Evolutionary conservation across 2,797 vertebrate genomes (phyloP).

Genomic region (Enteromius fasciolatus): DNA sequence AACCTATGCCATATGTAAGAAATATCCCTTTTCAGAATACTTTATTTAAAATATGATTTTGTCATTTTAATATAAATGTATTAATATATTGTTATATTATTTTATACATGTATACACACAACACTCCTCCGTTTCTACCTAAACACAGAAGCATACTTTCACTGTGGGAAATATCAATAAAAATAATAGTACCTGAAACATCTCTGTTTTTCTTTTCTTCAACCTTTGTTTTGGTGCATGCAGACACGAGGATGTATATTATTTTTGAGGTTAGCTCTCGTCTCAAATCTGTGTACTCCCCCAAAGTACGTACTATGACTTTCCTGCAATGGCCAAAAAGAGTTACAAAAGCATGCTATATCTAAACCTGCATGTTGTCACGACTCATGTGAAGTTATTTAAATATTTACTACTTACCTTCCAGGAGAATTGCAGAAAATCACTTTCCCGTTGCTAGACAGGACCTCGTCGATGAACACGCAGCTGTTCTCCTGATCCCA

Average conservation of each 20-base stretch:
- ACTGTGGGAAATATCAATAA: neutral
- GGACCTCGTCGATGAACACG: conserved; percentile 70
- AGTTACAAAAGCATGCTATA: neutral
- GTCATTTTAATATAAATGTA: neutral
- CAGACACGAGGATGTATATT: conserved; percentile 67
- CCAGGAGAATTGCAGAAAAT: conserved; percentile 69
- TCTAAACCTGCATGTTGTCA: neutral
- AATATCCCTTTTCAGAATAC: neutral
- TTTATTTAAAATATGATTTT: neutral
- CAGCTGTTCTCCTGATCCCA: conserved; percentile 59
- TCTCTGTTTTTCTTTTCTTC: conserved; percentile 47
- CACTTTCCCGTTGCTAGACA: conserved; percentile 51
- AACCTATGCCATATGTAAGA: neutral
- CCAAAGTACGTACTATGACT: conserved; percentile 64
- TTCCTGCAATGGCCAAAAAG: conserved; percentile 53
- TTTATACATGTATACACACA: no score
- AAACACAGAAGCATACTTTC: no score
- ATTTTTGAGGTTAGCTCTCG: conserved; percentile 69
- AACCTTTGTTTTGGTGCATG: conserved; percentile 23
- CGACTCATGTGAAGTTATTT: neutral
- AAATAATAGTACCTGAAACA: neutral
- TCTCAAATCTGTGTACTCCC: conserved; percentile 69
- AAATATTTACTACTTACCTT: conserved; percentile 59
- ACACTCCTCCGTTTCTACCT: no score
- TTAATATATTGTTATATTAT: no score